Percentiles rank a stretch among this genome's conserved stretches.
phyloP scores from a whole-genome alignment of 2,888 invertebrate species.

The Chrysolina oricalcia region DNA sequence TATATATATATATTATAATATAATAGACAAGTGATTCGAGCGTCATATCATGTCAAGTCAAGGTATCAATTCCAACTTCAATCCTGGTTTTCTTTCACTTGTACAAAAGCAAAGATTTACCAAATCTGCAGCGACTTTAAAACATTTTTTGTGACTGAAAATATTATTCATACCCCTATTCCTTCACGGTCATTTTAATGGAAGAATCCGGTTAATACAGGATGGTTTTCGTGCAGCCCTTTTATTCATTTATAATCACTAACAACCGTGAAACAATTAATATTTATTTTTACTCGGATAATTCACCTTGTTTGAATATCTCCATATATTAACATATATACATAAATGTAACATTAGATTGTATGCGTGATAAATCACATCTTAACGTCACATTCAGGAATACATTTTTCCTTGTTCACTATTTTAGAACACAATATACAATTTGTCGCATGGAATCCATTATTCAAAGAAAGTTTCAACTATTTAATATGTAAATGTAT shows the following conservation, averaged over 20 bases:
- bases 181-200: too few relatives aligned
- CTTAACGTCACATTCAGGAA: slow-evolving; percentile 23
- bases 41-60: too few relatives aligned
- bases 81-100: too few relatives aligned
- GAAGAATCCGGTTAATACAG: too few relatives aligned
- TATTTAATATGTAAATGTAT: slow-evolving; percentile 45
- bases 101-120: too few relatives aligned
- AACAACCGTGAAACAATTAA: neutral
- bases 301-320: neutral
- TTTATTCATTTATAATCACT: neutral
- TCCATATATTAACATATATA: slow-evolving; percentile 17
- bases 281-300: slow-evolving; percentile 6
- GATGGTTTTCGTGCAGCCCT: neutral
- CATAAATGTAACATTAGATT: slow-evolving; percentile 23
- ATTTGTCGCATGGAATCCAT: slow-evolving; percentile 49
- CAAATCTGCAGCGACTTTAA: too few relatives aligned
- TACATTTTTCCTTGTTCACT: slow-evolving; percentile 29
- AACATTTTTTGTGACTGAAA: too few relatives aligned
- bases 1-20: too few relatives aligned
- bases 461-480: slow-evolving; percentile 42
- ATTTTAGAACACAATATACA: slow-evolving; percentile 37
- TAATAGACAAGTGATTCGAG: too few relatives aligned
- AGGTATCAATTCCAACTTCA: too few relatives aligned
- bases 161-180: too few relatives aligned
- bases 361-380: slow-evolving; percentile 31